A percentile compares a stretch with the other conserved stretches of the same genome.
phyloP scores from a whole-genome alignment of 2,888 invertebrate species.

The Chymomyza fuscimana region DNA sequence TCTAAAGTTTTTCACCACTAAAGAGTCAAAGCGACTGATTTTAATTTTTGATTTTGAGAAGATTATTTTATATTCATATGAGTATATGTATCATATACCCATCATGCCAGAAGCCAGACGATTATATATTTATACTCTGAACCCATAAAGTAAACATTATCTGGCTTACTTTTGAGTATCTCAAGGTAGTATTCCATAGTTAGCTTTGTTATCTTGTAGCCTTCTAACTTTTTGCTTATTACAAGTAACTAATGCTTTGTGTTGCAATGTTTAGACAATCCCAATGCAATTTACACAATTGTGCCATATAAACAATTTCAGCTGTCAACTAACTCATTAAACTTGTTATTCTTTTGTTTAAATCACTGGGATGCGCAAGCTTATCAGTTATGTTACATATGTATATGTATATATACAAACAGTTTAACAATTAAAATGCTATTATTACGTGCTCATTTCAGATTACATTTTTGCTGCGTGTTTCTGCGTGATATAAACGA shows the following conservation, averaged over 20 bases:
- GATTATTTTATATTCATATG: no score
- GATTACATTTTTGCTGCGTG: conserved; percentile 45
- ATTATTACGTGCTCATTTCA: conserved; percentile 57
- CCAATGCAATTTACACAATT: not conserved
- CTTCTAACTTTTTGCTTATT: not conserved
- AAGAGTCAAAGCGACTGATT: no score
- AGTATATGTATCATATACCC: no score
- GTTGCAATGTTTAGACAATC: not conserved
- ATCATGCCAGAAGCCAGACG: no score
- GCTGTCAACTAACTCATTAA: not conserved
- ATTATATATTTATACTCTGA: no score
- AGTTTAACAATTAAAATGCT: conserved; percentile 54
- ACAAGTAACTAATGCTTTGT: not conserved
- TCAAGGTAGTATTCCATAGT: not conserved
- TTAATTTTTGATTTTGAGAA: no score
- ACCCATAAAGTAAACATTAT: no score
- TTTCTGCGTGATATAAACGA: conserved; percentile 6
- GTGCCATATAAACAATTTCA: not conserved
- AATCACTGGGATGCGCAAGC: conserved; percentile 46
- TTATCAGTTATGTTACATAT: conserved; percentile 40
- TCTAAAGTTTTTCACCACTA: no score
- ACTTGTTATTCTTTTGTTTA: not conserved
- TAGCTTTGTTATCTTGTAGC: not conserved
- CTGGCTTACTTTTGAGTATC: no score
- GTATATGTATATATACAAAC: conserved; percentile 17